Evolutionary conservation across 2,888 invertebrate genomes (phyloP), one percentile per base, ranked within the genome.

Genomic region (Colostygia pectinataria): DNA sequence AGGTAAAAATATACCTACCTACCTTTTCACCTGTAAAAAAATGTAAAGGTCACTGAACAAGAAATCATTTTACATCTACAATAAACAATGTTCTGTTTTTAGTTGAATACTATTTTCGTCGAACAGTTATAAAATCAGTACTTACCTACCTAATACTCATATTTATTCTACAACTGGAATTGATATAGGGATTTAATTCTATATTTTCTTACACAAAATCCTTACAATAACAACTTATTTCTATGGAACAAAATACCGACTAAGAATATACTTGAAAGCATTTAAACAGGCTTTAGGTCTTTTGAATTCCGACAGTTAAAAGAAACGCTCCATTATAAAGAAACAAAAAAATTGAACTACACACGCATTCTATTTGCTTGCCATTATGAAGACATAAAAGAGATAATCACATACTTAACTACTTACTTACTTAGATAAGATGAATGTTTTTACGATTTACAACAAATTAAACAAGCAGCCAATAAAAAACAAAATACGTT

Each of bases 91-190:
- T n/a, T n/a, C n/a, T n/a, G n/a, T n/a, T n/a, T n/a, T n/a, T n/a
- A n/a, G n/a, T n/a, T n/a, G n/a, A n/a, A n/a, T n/a, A n/a, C n/a
- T n/a, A 9, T 9, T 6, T n/a, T 4, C n/a, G 9, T 25, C 2
- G 3, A 2, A 29, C 12, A 27, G 8, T 39, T 38, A 12, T 20
- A 20, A 39, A 39, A 39, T 29, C 28, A 39, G 28, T 8, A 20
- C 5, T 18, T 29, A 1, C 4, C 20, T 39, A 9, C n/a, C n/a
- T n/a, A 31, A 4, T 31, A 29, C 14, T 2, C n/a, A n/a, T n/a
- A n/a, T n/a, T 40, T 40, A 32, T 15, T 33, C 42, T 42, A 42
- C 27, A 42, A 34, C 34, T 34, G 15, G 32, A 32, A 32, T 41
- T 32, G 41, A 41, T 39, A 39, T 23, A 29, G 8, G n/a, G 20